phyloP scores from a whole-genome alignment of 2,797 vertebrate genomes.

The Pantherophis vulpinus region DNA sequence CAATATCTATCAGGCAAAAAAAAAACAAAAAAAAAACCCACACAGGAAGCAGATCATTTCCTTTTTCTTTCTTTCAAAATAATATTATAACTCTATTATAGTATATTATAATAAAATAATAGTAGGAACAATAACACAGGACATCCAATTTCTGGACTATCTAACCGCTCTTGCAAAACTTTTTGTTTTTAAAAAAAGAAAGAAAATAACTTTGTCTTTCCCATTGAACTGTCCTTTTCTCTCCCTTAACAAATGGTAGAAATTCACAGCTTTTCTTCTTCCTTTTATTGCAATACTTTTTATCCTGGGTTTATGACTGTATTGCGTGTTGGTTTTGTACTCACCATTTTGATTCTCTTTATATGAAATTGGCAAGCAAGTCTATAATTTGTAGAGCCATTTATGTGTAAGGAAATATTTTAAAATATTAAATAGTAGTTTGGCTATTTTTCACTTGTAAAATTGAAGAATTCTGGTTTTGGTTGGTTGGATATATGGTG shows the following conservation, averaged over 20 bases:
- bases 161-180: not conserved
- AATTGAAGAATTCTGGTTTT: not conserved
- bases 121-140: not conserved
- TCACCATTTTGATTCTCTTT: not conserved
- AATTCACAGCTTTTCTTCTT: not conserved
- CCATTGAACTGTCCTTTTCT: not conserved
- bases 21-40: not conserved
- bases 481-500: not conserved
- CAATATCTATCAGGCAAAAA: not conserved
- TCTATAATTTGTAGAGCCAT: not conserved
- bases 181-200: not conserved
- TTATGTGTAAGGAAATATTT: not conserved
- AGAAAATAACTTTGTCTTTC: not conserved
- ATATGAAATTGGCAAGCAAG: not conserved
- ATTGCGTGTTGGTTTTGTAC: not conserved
- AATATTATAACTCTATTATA: not conserved
- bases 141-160: not conserved
- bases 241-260: not conserved
- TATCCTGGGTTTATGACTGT: not conserved
- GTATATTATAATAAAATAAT: not conserved
- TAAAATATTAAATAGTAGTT: not conserved
- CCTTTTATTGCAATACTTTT: not conserved
- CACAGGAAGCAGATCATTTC: not conserved
- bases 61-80: not conserved
- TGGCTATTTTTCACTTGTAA: not conserved